Evolutionary conservation across 2,888 invertebrate species (phyloP).

Genomic region (Lycia hirtaria): DNA sequence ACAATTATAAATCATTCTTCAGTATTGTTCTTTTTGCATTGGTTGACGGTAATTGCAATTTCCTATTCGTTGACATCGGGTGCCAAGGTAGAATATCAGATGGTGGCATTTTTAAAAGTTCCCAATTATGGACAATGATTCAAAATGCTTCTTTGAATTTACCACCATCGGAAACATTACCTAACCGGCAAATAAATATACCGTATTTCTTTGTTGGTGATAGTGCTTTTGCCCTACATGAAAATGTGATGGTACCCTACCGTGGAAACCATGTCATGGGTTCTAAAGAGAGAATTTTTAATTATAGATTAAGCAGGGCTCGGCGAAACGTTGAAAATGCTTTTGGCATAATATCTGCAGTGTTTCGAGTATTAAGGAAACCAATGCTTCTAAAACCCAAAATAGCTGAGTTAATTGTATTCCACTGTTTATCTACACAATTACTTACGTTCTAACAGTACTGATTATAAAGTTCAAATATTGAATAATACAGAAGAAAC

Average conservation of each 20-base stretch:
- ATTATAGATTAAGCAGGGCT: conserved; percentile 9
- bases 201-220: conserved; percentile 15
- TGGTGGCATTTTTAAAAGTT: conserved; percentile 13
- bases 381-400: conserved; percentile 11
- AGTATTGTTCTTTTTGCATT: conserved; percentile 25
- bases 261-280: conserved; percentile 11
- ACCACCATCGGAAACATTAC: conserved; percentile 18
- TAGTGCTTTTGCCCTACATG: conserved; percentile 12
- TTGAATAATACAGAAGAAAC: conserved; percentile 14
- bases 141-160: conserved; percentile 23
- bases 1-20: conserved; percentile 26
- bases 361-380: conserved; percentile 13
- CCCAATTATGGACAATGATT: conserved; percentile 17
- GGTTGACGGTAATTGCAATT: conserved; percentile 24
- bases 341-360: conserved; percentile 6
- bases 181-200: conserved; percentile 14
- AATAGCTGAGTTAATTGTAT: conserved; percentile 1
- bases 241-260: conserved; percentile 13
- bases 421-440: conserved; percentile 1
- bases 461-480: conserved; percentile 1
- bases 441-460: conserved; percentile 1
- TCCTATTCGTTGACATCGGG: conserved; percentile 20
- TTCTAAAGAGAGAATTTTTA: conserved; percentile 5
- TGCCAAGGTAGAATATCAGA: conserved; percentile 28
- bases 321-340: conserved; percentile 12